Percentiles rank a stretch among this genome's conserved stretches.
These are phyloP conservation scores for Agrilus mali DNA, from an alignment of 2,888 invertebrate genomes.

Conservation along the genomic window DNA sequence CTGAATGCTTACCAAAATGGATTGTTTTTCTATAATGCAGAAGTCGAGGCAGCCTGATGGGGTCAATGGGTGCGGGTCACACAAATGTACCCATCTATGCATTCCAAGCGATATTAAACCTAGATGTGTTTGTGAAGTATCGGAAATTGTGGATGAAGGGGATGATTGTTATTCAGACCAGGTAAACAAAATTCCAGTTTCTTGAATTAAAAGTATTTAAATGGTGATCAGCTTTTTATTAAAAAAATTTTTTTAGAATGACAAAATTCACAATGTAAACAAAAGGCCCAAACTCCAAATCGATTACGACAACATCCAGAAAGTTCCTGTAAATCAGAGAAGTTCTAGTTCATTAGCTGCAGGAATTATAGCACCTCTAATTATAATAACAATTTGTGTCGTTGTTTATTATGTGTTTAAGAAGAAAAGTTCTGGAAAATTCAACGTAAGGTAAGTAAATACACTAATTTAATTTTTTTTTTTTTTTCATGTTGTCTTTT, in stretches of 20 bases:
- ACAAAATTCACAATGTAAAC: not conserved
- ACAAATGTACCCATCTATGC: constrained; percentile 49
- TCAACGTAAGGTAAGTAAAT: constrained; percentile 16
- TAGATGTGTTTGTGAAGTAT: constrained; percentile 46
- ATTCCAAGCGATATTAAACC: constrained; percentile 37
- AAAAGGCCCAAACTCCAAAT: not conserved
- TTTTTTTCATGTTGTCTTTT: not conserved
- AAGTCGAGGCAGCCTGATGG: constrained; percentile 39
- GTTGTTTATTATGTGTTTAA: constrained; percentile 12
- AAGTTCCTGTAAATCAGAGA: constrained; percentile 1
- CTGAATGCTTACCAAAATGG: constrained; percentile 36
- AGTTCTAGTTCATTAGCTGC: constrained; percentile 12
- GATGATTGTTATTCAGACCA: constrained; percentile 23
- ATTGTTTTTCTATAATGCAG: constrained; percentile 42
- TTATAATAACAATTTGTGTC: constrained; percentile 11
- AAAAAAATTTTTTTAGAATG: not conserved
- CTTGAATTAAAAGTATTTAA: not conserved
- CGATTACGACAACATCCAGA: not conserved
- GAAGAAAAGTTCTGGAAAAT: constrained; percentile 14
- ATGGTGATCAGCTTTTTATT: not conserved
- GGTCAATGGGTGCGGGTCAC: constrained; percentile 38
- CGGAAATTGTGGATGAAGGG: constrained; percentile 29
- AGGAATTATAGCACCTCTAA: constrained; percentile 16
- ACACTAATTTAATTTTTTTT: not conserved
- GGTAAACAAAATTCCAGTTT: constrained; percentile 8